Conservation (phyloP, 2,888 invertebrate species). For the Synergus umbraculus region DNA sequence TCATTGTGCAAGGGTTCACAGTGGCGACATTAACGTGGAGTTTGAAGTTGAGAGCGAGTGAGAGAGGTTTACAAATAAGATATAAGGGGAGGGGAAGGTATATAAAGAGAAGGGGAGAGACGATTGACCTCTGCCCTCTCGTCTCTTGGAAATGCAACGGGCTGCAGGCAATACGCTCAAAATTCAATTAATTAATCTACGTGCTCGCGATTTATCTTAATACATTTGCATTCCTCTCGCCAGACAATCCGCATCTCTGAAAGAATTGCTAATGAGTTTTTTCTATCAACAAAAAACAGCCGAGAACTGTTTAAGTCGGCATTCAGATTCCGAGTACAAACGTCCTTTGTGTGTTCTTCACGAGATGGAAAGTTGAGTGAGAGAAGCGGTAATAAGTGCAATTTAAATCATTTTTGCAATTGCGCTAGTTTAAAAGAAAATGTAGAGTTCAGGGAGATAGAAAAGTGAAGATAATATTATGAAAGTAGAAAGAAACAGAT, state of each 20-base stretch:
- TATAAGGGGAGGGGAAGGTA: not conserved
- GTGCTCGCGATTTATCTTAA: conserved; percentile 40
- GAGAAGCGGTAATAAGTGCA: conserved; percentile 26
- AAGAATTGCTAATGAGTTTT: conserved; percentile 42
- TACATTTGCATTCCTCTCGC: conserved; percentile 41
- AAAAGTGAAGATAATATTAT: not conserved
- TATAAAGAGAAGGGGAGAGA: not conserved
- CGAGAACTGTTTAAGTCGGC: conserved; percentile 40
- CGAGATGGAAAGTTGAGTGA: conserved; percentile 13
- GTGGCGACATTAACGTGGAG: conserved; percentile 41
- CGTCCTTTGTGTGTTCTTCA: conserved; percentile 31
- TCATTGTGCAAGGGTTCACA: conserved; percentile 39
- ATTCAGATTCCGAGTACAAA: conserved; percentile 34
- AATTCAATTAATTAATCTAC: conserved; percentile 41
- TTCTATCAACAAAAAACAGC: conserved; percentile 38
- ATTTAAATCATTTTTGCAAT: conserved; percentile 35
- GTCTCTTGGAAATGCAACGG: conserved; percentile 4
- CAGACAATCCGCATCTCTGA: conserved; percentile 40
- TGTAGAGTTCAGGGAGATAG: not conserved
- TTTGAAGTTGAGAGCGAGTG: conserved; percentile 24
- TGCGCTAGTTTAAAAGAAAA: conserved; percentile 2
- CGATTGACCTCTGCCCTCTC: conserved; percentile 33
- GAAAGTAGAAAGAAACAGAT: not conserved
- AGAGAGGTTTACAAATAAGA: not conserved
- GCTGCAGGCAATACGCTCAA: conserved; percentile 37